These are phyloP conservation scores for Drosophila rubida DNA, from an alignment of 2,888 invertebrate genomes.

Conservation along the genomic window DNA sequence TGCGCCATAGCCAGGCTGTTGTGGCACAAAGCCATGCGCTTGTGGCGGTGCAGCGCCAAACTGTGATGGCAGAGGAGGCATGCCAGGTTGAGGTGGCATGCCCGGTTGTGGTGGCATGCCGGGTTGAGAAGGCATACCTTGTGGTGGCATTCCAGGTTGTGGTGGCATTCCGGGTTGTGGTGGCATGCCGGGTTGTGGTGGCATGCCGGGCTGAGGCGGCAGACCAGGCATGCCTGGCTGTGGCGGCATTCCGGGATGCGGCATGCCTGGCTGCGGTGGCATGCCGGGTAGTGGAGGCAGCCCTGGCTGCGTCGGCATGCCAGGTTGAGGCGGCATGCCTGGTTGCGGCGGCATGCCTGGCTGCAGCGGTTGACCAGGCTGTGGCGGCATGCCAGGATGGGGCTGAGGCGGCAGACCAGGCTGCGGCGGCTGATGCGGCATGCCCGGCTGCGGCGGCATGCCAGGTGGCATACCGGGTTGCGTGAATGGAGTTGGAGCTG, in stretches of 20 bases:
- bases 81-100: conserved; percentile 10
- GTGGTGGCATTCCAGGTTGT: background rate
- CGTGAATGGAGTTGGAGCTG: conserved; percentile 10
- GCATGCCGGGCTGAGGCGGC: conserved; percentile 1
- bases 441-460: conserved; percentile 2
- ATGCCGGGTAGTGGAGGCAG: conserved; percentile 7
- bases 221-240: conserved; percentile 1
- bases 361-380: conserved; percentile 18
- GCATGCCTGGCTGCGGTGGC: conserved; percentile 4
- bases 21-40: conserved; percentile 56
- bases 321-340: conserved; percentile 19
- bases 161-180: background rate
- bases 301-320: conserved; percentile 20
- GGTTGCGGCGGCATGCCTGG: conserved; percentile 20
- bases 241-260: background rate
- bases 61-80: conserved; percentile 15
- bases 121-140: background rate
- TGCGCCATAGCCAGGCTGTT: conserved; percentile 34
- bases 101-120: conserved; percentile 3
- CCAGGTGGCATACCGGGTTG: conserved; percentile 24
- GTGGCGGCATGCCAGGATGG: conserved; percentile 8
- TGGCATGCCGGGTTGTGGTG: background rate
- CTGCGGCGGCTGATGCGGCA: conserved; percentile 1
- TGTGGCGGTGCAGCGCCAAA: conserved; percentile 43
- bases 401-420: conserved; percentile 3